These are phyloP conservation scores for Leptatherina wallacei DNA, from an alignment of 2,797 vertebrate species.

Conservation along the genomic window DNA sequence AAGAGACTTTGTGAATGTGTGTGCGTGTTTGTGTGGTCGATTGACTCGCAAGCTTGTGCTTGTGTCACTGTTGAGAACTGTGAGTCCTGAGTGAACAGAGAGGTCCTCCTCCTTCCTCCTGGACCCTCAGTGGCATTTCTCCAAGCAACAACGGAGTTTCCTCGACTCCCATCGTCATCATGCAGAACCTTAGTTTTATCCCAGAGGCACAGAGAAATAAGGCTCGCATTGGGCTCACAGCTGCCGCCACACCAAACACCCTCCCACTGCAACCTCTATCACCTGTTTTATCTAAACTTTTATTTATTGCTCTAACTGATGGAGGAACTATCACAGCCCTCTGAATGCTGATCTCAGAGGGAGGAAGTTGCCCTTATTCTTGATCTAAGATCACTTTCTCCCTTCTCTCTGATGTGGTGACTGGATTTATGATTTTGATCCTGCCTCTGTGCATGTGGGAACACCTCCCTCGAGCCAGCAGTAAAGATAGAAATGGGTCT, in stretches of 20 bases:
- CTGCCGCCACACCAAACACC: slow-evolving; percentile 34
- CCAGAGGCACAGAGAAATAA: slow-evolving; percentile 52
- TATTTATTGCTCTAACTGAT: slow-evolving; percentile 34
- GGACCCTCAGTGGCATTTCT: slow-evolving; percentile 59
- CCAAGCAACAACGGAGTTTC: slow-evolving; percentile 52
- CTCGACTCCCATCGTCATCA: slow-evolving; percentile 44
- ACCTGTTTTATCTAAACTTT: slow-evolving; percentile 45
- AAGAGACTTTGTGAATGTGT: slow-evolving; percentile 39
- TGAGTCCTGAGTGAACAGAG: slow-evolving; percentile 47
- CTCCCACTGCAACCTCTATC: slow-evolving; percentile 14
- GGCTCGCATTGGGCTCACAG: slow-evolving; percentile 47
- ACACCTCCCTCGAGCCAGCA: slow-evolving; percentile 47
- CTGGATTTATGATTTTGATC: slow-evolving; percentile 47
- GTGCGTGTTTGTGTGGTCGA: slow-evolving; percentile 51
- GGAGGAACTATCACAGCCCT: slow-evolving; percentile 38
- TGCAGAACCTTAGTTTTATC: slow-evolving; percentile 59
- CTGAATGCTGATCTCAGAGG: slow-evolving; percentile 30
- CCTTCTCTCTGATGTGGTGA: slow-evolving; percentile 35
- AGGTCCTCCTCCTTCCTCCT: slow-evolving; percentile 47
- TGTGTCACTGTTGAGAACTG: slow-evolving; percentile 53
- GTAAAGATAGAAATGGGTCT: slow-evolving; percentile 43
- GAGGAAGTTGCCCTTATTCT: slow-evolving; percentile 24
- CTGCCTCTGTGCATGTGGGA: slow-evolving; percentile 51
- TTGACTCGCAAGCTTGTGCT: slow-evolving; percentile 52
- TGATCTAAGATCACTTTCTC: slow-evolving; percentile 32